These are phyloP conservation scores for Digitonthophagus gazella DNA, from an alignment of 2,888 invertebrate genomes.

Conservation along the genomic window DNA sequence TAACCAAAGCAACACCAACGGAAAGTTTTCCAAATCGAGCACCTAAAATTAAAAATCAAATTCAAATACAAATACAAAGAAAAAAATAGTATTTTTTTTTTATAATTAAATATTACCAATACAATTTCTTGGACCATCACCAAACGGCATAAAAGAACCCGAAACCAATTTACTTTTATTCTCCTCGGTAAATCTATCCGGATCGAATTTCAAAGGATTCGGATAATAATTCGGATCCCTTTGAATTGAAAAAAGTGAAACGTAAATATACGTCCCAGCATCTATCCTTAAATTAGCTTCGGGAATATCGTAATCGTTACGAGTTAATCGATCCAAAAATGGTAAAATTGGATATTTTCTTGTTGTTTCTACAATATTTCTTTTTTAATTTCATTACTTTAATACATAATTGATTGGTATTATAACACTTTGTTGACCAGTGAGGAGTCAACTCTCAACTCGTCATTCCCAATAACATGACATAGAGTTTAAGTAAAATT, in stretches of 20 bases:
- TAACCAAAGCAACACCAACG: not conserved
- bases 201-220: conserved; percentile 22
- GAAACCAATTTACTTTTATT: conserved; percentile 7
- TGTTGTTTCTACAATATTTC: conserved; percentile 24
- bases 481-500: too few relatives aligned
- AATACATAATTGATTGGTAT: too few relatives aligned
- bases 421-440: too few relatives aligned
- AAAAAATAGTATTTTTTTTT: too few relatives aligned
- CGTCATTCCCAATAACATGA: too few relatives aligned
- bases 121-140: conserved; percentile 22
- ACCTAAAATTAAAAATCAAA: not conserved
- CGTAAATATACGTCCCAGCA: conserved; percentile 14
- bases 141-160: conserved; percentile 17
- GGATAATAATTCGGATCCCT: conserved; percentile 21
- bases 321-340: conserved; percentile 6
- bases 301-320: conserved; percentile 18
- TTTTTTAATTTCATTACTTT: too few relatives aligned
- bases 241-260: conserved; percentile 17
- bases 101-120: too few relatives aligned
- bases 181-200: conserved; percentile 19
- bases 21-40: conserved; percentile 3
- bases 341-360: conserved; percentile 24
- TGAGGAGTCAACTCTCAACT: too few relatives aligned
- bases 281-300: conserved; percentile 15
- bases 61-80: too few relatives aligned